A percentile compares a stretch with the other conserved stretches of the same genome.
These are phyloP conservation scores for Hyles euphorbiae DNA, from an alignment of 1,140 invertebrate genomes.

Conservation along the genomic window DNA sequence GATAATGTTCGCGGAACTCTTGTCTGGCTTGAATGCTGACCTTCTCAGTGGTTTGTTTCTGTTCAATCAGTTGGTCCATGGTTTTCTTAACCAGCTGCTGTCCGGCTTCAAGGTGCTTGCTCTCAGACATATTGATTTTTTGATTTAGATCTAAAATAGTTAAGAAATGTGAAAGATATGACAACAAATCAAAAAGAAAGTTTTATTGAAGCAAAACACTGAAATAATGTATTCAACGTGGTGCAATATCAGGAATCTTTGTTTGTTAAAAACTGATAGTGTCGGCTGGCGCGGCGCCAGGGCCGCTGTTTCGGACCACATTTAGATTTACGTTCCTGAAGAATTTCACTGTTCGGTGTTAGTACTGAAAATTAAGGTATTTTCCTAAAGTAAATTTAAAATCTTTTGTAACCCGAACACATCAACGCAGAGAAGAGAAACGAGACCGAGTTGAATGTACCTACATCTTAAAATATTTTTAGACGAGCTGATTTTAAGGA, in stretches of 20 bases:
- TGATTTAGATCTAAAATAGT: slow-evolving; percentile 5
- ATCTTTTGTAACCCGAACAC: too few relatives aligned
- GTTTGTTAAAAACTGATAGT: slow-evolving; percentile 54
- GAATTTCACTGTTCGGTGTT: slow-evolving; percentile 26
- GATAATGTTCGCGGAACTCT: slow-evolving; percentile 67
- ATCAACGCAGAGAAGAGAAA: too few relatives aligned
- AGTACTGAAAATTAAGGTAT: too few relatives aligned
- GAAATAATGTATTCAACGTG: slow-evolving; percentile 27
- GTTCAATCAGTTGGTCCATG: slow-evolving; percentile 67
- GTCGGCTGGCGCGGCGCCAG: slow-evolving; percentile 43
- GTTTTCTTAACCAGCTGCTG: slow-evolving; percentile 68
- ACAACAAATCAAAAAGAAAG: too few relatives aligned
- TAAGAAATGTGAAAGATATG: slow-evolving; percentile 1
- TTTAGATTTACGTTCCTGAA: slow-evolving; percentile 53
- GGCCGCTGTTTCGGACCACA: slow-evolving; percentile 39
- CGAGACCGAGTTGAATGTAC: too few relatives aligned
- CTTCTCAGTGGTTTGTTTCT: slow-evolving; percentile 58
- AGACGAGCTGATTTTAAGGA: too few relatives aligned
- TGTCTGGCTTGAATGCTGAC: slow-evolving; percentile 68
- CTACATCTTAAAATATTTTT: too few relatives aligned
- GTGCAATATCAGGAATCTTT: slow-evolving; percentile 39
- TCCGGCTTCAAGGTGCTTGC: slow-evolving; percentile 60
- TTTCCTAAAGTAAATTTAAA: too few relatives aligned
- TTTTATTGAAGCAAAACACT: not conserved
- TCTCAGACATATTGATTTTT: slow-evolving; percentile 50